A percentile compares a stretch with the other conserved stretches of the same genome.
These are phyloP conservation scores for Buceros bicornis DNA, from an alignment of 2,797 vertebrate species.

Conservation along the genomic window DNA sequence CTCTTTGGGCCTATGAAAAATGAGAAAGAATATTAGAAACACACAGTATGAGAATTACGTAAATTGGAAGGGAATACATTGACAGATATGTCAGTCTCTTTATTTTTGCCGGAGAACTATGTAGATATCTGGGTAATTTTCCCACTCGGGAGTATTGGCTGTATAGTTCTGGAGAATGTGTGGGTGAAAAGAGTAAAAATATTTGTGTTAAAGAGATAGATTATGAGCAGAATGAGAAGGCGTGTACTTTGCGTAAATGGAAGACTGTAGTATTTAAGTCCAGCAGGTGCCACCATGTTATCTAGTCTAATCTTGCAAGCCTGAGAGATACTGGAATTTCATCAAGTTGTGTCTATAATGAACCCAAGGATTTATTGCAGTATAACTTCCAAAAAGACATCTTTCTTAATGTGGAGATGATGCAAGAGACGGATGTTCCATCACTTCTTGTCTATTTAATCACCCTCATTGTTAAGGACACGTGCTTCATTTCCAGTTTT, in stretches of 20 bases:
- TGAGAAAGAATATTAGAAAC: neutral
- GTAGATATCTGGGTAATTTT: neutral
- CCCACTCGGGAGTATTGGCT: neutral
- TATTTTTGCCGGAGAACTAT: neutral
- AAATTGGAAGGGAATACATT: neutral
- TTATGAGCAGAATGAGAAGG: neutral
- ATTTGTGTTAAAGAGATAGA: neutral
- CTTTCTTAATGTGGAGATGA: neutral
- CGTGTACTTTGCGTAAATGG: neutral
- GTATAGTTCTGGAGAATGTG: neutral
- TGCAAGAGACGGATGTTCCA: neutral
- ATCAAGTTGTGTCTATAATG: neutral
- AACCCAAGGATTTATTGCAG: neutral
- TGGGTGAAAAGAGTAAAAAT: neutral
- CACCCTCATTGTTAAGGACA: neutral
- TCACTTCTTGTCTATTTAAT: neutral
- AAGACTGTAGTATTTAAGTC: neutral
- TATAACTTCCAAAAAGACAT: neutral
- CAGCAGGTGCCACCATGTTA: neutral
- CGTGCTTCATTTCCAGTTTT: constrained; percentile 30
- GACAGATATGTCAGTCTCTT: neutral
- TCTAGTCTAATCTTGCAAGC: neutral
- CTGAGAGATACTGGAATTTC: neutral
- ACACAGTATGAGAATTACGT: neutral
- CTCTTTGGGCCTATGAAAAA: neutral